Conservation (phyloP, 2,888 invertebrate genomes). For the Bruchidius siliquastri region DNA sequence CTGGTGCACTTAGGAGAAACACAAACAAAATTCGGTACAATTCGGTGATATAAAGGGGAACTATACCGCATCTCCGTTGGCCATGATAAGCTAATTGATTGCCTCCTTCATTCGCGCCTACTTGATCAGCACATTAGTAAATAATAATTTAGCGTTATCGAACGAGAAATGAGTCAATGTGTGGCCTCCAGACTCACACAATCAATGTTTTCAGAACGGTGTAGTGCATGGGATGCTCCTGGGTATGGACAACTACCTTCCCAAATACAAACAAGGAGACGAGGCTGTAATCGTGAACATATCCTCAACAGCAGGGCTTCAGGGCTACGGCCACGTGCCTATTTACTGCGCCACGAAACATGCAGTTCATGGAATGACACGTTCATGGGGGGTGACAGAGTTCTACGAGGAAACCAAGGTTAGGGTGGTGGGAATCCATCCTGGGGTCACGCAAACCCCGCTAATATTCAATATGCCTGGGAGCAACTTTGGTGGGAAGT, state of each 20-base stretch:
- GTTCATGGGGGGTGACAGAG: slow-evolving; percentile 20
- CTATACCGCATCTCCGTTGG: too few species aligned
- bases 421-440: slow-evolving; percentile 51
- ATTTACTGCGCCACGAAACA: slow-evolving; percentile 25
- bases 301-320: slow-evolving; percentile 21
- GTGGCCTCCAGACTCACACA: too few species aligned
- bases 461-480: slow-evolving; percentile 30
- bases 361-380: slow-evolving; percentile 22
- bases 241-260: slow-evolving; percentile 25
- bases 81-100: too few species aligned
- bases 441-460: slow-evolving; percentile 50
- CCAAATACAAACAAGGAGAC: slow-evolving; percentile 22
- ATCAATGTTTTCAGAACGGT: slow-evolving; percentile 20
- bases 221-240: slow-evolving; percentile 23
- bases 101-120: too few species aligned
- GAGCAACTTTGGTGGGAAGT: slow-evolving; percentile 19
- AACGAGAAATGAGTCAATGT: too few species aligned
- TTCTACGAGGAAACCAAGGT: slow-evolving; percentile 47
- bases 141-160: too few species aligned
- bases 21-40: too few species aligned
- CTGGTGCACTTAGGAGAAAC: too few species aligned
- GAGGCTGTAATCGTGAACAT: slow-evolving; percentile 27
- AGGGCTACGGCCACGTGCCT: slow-evolving; percentile 14
- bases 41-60: too few species aligned
- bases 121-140: too few species aligned